Evolutionary conservation across 92 coral and sea anemone genomes (phyloP).

Genomic region (Zoanthus gigantus): DNA sequence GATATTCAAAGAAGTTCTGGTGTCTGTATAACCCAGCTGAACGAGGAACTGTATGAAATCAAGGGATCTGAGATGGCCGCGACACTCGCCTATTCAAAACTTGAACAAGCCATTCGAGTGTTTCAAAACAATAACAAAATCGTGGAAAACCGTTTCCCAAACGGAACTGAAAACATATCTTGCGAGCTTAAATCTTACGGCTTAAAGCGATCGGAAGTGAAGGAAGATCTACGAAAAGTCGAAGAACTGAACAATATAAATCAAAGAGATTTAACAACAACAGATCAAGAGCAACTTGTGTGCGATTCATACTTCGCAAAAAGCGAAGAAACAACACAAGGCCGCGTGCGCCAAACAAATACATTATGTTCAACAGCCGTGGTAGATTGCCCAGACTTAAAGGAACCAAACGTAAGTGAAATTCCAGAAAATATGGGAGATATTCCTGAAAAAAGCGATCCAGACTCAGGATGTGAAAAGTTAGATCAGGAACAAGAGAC

Average conservation of each 20-base stretch:
- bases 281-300: conserved; percentile 22
- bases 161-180: conserved; percentile 23
- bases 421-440: conserved; percentile 6
- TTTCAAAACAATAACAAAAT: conserved; percentile 42
- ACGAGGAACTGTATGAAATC: conserved; percentile 62
- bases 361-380: neutral
- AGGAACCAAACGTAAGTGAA: conserved; percentile 1
- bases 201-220: conserved; percentile 44
- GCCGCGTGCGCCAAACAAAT: neutral
- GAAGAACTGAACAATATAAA: conserved; percentile 18
- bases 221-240: conserved; percentile 42
- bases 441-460: neutral
- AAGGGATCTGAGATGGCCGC: conserved; percentile 68
- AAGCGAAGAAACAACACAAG: conserved; percentile 35
- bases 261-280: neutral
- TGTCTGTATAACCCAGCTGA: conserved; percentile 50
- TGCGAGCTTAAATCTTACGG: conserved; percentile 44
- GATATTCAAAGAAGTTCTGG: conserved; percentile 60
- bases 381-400: neutral
- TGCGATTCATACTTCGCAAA: conserved; percentile 12
- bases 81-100: conserved; percentile 61
- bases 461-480: conserved; percentile 16
- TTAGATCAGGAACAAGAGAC: neutral
- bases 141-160: conserved; percentile 38
- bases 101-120: conserved; percentile 20